Percentiles rank a stretch among this genome's conserved stretches.
These are phyloP conservation scores for Odocoileus virginianus DNA, from an alignment of 2,113 vertebrate genomes.

Conservation along the genomic window DNA sequence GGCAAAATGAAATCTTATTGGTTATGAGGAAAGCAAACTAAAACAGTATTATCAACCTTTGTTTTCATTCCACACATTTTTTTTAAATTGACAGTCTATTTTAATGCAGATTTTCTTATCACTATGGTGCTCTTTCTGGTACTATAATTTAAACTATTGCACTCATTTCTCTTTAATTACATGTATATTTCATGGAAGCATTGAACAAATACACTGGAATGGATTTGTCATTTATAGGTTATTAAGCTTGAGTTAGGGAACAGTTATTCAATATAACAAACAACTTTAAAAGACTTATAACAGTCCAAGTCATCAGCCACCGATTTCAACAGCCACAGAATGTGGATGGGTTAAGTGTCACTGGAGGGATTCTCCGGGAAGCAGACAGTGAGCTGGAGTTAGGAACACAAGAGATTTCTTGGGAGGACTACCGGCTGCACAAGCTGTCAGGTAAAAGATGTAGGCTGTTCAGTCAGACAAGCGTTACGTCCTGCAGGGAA, in stretches of 20 bases:
- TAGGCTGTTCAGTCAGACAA: neutral
- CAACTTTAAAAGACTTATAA: neutral
- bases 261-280: neutral
- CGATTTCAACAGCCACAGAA: neutral
- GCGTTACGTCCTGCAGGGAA: neutral
- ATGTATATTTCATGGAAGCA: neutral
- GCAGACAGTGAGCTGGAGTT: neutral
- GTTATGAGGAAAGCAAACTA: neutral
- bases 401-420: neutral
- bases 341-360: fast-evolving
- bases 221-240: neutral
- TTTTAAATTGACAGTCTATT: neutral
- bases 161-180: neutral
- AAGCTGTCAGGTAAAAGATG: neutral
- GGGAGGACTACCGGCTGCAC: neutral
- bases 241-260: neutral
- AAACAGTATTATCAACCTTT: neutral
- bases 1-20: neutral
- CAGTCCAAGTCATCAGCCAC: neutral
- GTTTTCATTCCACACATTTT: neutral
- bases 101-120: neutral
- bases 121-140: neutral
- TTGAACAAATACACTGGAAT: neutral
- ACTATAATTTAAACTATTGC: neutral
- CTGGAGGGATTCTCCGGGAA: neutral